Percentiles rank a stretch among this genome's conserved stretches.
phyloP scores from a whole-genome alignment of 2,888 invertebrate genomes.

The Limnephilus auricula region DNA sequence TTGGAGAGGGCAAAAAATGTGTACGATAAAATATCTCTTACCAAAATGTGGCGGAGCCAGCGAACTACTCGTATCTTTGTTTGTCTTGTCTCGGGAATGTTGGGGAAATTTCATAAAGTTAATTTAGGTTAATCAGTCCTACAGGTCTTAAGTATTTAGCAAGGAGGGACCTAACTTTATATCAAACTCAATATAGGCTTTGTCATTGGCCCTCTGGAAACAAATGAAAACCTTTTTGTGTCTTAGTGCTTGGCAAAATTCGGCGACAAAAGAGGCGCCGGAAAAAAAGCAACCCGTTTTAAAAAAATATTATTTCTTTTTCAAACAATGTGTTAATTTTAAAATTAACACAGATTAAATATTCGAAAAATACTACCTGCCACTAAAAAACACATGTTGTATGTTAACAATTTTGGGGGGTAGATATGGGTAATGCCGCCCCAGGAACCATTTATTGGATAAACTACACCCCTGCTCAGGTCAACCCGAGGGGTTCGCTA shows the following conservation, averaged over 20 bases:
- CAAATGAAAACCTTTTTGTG: conserved; percentile 22
- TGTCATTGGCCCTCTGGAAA: background rate
- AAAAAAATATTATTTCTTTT: background rate
- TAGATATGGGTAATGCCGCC: too few relatives aligned
- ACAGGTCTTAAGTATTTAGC: conserved; percentile 21
- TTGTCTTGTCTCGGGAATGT: conserved; percentile 2
- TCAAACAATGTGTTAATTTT: background rate
- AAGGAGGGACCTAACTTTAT: conserved; percentile 13
- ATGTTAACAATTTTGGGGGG: too few relatives aligned
- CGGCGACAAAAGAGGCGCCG: background rate
- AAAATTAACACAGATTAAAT: background rate
- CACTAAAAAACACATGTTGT: background rate
- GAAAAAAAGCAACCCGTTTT: background rate
- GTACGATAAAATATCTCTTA: background rate
- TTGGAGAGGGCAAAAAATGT: conserved; percentile 1
- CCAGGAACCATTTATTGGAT: too few relatives aligned
- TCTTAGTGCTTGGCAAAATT: background rate
- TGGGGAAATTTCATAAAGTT: background rate
- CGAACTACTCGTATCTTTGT: background rate
- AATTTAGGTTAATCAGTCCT: conserved; percentile 23
- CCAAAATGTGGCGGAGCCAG: conserved; percentile 17
- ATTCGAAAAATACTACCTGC: background rate
- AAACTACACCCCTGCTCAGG: too few relatives aligned
- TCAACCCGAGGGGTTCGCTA: too few relatives aligned
- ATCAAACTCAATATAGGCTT: conserved; percentile 29